These are phyloP conservation scores for Salarias fasciatus DNA, from an alignment of 2,797 vertebrate genomes.

Conservation along the genomic window DNA sequence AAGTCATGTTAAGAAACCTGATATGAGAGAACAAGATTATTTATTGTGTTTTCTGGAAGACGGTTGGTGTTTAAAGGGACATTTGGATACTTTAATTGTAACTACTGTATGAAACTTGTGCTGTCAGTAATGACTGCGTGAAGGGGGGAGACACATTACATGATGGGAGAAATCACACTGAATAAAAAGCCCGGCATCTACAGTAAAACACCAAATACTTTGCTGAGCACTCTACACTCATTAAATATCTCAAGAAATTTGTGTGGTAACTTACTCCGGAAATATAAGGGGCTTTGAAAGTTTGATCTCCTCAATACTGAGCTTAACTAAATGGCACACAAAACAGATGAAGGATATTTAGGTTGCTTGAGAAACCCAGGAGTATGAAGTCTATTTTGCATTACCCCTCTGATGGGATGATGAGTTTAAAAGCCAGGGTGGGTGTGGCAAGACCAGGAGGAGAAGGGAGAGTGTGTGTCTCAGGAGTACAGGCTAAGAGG, in stretches of 20 bases:
- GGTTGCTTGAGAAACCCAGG: constrained; percentile 24
- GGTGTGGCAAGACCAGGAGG: constrained; percentile 45
- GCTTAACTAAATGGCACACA: constrained; percentile 33
- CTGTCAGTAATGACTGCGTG: not conserved
- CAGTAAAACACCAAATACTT: constrained; percentile 8
- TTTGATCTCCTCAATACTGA: constrained; percentile 37
- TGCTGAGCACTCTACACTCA: constrained; percentile 20
- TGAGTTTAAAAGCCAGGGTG: constrained; percentile 57
- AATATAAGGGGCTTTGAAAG: constrained; percentile 16
- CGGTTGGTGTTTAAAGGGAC: constrained; percentile 14
- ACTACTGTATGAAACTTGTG: constrained; percentile 13
- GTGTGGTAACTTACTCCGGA: constrained; percentile 43
- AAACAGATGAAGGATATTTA: constrained; percentile 23
- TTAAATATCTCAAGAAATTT: constrained; percentile 20
- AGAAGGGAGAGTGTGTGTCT: constrained; percentile 39
- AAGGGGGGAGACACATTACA: not conserved
- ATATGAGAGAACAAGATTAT: constrained; percentile 7
- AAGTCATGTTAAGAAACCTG: not conserved
- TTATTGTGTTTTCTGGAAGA: constrained; percentile 14
- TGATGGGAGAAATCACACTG: constrained; percentile 1
- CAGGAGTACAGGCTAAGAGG: constrained; percentile 45
- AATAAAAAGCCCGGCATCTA: constrained; percentile 6
- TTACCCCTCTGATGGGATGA: constrained; percentile 51
- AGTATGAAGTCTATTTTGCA: constrained; percentile 49
- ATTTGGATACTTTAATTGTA: constrained; percentile 25